Conservation (phyloP, 2,888 invertebrate species). For the Heliconius charithonia region DNA sequence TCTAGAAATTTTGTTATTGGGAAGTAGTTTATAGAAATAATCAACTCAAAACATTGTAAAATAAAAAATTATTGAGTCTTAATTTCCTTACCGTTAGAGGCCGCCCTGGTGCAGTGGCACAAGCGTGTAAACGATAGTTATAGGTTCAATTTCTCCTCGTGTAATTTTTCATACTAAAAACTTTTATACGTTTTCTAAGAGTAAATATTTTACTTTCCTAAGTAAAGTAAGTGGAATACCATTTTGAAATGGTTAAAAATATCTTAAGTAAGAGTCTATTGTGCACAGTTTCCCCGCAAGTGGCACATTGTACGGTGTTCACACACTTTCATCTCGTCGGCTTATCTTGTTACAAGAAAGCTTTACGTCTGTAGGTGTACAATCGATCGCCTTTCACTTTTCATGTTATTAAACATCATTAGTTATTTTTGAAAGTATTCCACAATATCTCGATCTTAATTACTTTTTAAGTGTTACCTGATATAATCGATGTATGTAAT, state of each 20-base stretch:
- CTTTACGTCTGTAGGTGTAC: conserved; percentile 54
- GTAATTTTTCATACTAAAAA: too few relatives aligned
- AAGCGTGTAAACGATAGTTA: too few relatives aligned
- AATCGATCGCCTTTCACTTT: conserved; percentile 77
- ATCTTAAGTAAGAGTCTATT: conserved; percentile 23
- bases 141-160: too few relatives aligned
- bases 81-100: too few relatives aligned
- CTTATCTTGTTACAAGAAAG: conserved; percentile 79
- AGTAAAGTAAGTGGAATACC: too few relatives aligned
- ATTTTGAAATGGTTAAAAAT: too few relatives aligned
- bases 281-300: conserved; percentile 63
- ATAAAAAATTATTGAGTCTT: too few relatives aligned
- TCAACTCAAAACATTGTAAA: background rate
- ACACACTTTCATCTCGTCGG: conserved; percentile 76
- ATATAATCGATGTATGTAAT: background rate
- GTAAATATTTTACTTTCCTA: too few relatives aligned
- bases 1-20: too few relatives aligned
- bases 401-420: conserved; percentile 71
- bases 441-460: conserved; percentile 23
- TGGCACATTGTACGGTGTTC: conserved; percentile 62
- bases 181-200: too few relatives aligned
- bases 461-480: background rate
- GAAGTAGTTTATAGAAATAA: background rate
- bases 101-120: too few relatives aligned
- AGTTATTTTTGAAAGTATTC: conserved; percentile 53